Evolutionary conservation across 23 tunicate species (phyloP).

Genomic region (Oikopleura albicans): DNA sequence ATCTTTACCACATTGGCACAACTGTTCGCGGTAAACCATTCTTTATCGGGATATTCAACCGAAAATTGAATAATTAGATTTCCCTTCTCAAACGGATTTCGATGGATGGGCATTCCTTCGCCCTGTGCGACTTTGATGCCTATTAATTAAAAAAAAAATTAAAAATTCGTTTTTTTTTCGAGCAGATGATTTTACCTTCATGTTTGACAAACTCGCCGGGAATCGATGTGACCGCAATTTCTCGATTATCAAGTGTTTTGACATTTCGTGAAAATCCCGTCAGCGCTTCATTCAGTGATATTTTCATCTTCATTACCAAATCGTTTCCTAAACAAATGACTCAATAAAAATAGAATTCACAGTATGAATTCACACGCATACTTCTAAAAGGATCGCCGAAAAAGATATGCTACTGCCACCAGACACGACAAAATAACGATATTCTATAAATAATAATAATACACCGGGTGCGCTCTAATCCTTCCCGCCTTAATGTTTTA

Average conservation of each 20-base stretch:
- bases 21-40: slow-evolving; percentile 42
- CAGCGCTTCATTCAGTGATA: slow-evolving; percentile 59
- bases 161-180: too few species aligned
- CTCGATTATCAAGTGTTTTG: slow-evolving; percentile 48
- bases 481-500: too few species aligned
- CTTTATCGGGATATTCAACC: slow-evolving; percentile 40
- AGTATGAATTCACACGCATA: too few species aligned
- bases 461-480: too few species aligned
- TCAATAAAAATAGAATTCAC: too few species aligned
- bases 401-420: too few species aligned
- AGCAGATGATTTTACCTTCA: too few species aligned
- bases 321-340: slow-evolving; percentile 20
- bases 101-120: slow-evolving; percentile 86
- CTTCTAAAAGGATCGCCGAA: too few species aligned
- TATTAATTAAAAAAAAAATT: too few species aligned
- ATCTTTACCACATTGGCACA: not conserved
- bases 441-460: too few species aligned
- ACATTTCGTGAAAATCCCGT: slow-evolving; percentile 59
- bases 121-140: slow-evolving; percentile 18
- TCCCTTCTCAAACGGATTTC: slow-evolving; percentile 81
- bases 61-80: slow-evolving; percentile 47
- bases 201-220: slow-evolving; percentile 30
- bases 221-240: slow-evolving; percentile 36
- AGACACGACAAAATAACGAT: too few species aligned
- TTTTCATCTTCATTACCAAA: slow-evolving; percentile 78